Conservation (phyloP, 2,797 vertebrate genomes). For the Acanthurus tractus region DNA sequence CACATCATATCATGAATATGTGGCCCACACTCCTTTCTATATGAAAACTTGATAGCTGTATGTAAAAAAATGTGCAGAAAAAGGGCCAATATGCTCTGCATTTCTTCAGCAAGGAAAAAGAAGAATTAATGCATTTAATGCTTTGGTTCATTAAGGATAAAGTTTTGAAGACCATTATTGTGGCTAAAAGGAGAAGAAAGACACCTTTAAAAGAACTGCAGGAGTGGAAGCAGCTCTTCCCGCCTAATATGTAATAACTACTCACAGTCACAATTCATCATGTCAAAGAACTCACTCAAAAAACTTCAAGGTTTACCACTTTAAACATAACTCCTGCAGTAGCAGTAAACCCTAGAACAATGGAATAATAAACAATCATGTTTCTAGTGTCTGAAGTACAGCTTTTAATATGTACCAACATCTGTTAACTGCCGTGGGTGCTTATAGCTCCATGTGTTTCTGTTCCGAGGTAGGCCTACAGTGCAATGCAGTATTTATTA, state of each 20-base stretch:
- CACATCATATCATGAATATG: too few relatives aligned
- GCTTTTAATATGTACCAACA: slow-evolving; percentile 42
- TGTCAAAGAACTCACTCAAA: background rate
- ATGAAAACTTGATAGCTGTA: too few relatives aligned
- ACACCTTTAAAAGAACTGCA: background rate
- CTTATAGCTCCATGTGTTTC: slow-evolving; percentile 20
- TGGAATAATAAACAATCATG: background rate
- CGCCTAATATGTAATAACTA: background rate
- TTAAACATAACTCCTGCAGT: background rate
- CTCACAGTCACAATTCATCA: background rate
- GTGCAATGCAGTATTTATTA: slow-evolving; percentile 72
- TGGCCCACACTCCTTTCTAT: too few relatives aligned
- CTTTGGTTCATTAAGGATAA: background rate
- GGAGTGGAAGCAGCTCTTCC: background rate
- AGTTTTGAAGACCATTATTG: background rate
- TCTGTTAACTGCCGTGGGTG: slow-evolving; percentile 37
- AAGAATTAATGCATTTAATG: background rate
- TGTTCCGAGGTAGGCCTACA: slow-evolving; percentile 51
- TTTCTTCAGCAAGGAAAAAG: background rate
- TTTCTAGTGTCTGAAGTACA: slow-evolving; percentile 19
- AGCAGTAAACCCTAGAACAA: background rate
- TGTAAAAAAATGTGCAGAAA: too few relatives aligned
- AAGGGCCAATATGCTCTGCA: background rate
- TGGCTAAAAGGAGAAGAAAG: background rate
- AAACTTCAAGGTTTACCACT: background rate